Evolutionary conservation across 2,888 invertebrate genomes (phyloP).

Genomic region (Clunio marinus): DNA sequence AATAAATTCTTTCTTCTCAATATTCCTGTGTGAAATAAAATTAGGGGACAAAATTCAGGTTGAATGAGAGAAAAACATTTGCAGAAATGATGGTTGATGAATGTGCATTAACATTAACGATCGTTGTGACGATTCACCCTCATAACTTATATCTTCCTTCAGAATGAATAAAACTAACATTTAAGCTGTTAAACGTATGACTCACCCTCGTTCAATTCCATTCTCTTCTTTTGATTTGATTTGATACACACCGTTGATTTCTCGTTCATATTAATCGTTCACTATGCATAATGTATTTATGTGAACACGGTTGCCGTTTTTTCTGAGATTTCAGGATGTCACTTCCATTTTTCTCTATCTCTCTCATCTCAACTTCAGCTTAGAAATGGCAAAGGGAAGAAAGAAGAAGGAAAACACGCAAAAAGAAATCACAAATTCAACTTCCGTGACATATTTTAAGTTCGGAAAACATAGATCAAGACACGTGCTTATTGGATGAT

Average conservation of each 20-base stretch:
- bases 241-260: slow-evolving; percentile 39
- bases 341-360: slow-evolving; percentile 22
- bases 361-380: not conserved
- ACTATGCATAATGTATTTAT: slow-evolving; percentile 37
- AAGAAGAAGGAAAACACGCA: not conserved
- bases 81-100: slow-evolving; percentile 5
- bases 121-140: slow-evolving; percentile 26
- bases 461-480: slow-evolving; percentile 25
- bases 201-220: slow-evolving; percentile 14
- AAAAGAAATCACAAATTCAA: slow-evolving; percentile 5
- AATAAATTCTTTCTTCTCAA: not conserved
- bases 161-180: slow-evolving; percentile 35
- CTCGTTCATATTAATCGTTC: slow-evolving; percentile 33
- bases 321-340: slow-evolving; percentile 24
- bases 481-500: slow-evolving; percentile 24
- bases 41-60: slow-evolving; percentile 15
- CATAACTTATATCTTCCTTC: slow-evolving; percentile 25
- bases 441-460: slow-evolving; percentile 35
- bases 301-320: slow-evolving; percentile 4
- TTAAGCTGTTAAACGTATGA: slow-evolving; percentile 22
- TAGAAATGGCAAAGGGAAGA: not conserved
- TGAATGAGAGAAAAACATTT: slow-evolving; percentile 2
- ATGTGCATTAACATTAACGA: not conserved
- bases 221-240: slow-evolving; percentile 36
- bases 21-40: not conserved